Evolutionary conservation across 2,797 vertebrate species (phyloP).

Genomic region (Micromesistius poutassou): DNA sequence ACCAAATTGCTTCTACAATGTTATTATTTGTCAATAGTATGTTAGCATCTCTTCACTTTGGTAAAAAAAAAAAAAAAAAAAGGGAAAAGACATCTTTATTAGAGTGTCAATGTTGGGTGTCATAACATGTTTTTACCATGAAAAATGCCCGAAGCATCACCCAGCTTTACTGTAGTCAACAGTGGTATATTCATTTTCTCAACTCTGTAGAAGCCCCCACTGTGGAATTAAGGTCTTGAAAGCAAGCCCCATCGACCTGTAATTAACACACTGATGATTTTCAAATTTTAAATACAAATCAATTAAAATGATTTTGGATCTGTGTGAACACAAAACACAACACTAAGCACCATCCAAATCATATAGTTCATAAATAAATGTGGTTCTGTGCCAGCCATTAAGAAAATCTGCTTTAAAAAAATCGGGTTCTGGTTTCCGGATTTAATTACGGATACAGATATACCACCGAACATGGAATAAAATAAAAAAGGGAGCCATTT

Average conservation of each 20-base stretch:
- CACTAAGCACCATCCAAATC: slow-evolving; percentile 61
- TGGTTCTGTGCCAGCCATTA: slow-evolving; percentile 49
- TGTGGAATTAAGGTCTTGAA: not conserved
- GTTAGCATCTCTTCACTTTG: not conserved
- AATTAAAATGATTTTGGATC: slow-evolving; percentile 54
- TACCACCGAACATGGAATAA: slow-evolving; percentile 29
- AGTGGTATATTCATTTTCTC: not conserved
- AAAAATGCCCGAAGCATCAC: not conserved
- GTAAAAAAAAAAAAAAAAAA: not conserved
- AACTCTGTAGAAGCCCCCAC: not conserved
- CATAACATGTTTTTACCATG: not conserved
- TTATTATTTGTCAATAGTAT: not conserved
- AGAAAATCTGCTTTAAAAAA: not conserved
- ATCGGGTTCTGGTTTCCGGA: not conserved
- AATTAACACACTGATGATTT: not conserved
- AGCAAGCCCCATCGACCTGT: not conserved
- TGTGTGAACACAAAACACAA: slow-evolving; percentile 52
- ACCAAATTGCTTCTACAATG: not conserved
- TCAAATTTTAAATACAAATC: slow-evolving; percentile 5
- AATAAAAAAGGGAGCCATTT: slow-evolving; percentile 60
- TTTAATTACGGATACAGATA: slow-evolving; percentile 27
- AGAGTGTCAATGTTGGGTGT: too few species aligned
- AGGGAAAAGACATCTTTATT: too few species aligned
- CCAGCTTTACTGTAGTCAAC: not conserved
- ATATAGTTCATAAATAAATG: slow-evolving; percentile 70